Conservation (phyloP, 92 coral and sea anemone genomes). For the Galaxea fascicularis region DNA sequence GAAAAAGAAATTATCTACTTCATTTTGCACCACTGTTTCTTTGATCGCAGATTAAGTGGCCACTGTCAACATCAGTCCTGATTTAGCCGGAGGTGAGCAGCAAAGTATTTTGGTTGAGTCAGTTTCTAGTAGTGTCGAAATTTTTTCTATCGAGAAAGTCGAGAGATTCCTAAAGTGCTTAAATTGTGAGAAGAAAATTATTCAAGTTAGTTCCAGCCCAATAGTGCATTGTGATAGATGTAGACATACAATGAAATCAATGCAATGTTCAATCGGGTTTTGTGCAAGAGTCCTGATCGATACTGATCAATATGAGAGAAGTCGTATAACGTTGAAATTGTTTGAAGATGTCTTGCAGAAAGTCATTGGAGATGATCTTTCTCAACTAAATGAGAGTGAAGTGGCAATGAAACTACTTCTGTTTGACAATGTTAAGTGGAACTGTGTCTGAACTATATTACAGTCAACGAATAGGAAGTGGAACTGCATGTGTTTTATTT, state of each 20-base stretch:
- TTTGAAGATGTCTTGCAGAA: not conserved
- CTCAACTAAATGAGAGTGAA: not conserved
- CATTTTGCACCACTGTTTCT: not conserved
- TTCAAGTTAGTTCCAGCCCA: constrained; percentile 1
- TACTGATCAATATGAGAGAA: not conserved
- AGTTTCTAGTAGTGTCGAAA: not conserved
- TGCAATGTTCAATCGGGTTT: not conserved
- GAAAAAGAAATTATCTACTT: not conserved
- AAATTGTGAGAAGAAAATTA: constrained; percentile 3
- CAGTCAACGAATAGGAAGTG: constrained; percentile 18
- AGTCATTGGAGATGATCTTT: not conserved
- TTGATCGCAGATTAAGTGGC: not conserved
- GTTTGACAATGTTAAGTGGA: not conserved
- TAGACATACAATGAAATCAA: constrained; percentile 41
- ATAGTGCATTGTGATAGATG: not conserved
- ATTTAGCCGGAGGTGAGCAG: not conserved
- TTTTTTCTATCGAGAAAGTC: constrained; percentile 1
- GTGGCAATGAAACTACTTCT: constrained; percentile 1
- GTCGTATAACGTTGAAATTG: constrained; percentile 6
- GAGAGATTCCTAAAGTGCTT: not conserved
- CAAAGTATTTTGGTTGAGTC: not conserved
- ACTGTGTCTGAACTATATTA: constrained; percentile 9
- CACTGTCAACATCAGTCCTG: not conserved
- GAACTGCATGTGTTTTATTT: not conserved
- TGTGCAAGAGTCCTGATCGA: not conserved